A percentile compares a stretch with the other conserved stretches of the same genome.
phyloP scores from a whole-genome alignment of 1,140 invertebrate genomes.

The Brachionus manjavacas region DNA sequence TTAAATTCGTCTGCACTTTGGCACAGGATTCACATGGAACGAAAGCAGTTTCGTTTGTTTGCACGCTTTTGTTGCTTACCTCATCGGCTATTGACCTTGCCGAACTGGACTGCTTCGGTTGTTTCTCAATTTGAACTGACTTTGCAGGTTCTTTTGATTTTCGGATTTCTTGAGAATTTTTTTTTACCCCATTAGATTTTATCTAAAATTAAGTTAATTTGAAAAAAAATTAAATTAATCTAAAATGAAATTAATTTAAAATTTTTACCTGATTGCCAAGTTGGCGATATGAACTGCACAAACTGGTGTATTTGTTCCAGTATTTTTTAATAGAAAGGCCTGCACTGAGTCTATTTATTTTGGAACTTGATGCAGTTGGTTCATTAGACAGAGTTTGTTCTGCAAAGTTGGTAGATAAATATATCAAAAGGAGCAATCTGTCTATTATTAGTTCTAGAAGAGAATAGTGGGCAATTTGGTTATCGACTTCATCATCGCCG shows the following conservation, averaged over 20 bases:
- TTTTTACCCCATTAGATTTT: background rate
- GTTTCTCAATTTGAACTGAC: background rate
- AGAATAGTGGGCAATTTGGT: conserved; percentile 32
- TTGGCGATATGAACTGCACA: background rate
- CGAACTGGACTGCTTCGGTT: background rate
- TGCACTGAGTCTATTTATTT: conserved; percentile 9
- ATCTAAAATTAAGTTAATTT: background rate
- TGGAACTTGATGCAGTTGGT: background rate
- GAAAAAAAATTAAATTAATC: background rate
- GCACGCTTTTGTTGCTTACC: conserved; percentile 15
- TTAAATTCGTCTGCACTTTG: conserved; percentile 36
- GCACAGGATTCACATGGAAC: conserved; percentile 39
- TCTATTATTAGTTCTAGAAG: conserved; percentile 34
- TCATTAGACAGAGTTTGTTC: conserved; percentile 1
- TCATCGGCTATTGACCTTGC: background rate
- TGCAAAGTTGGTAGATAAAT: background rate
- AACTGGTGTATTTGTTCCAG: conserved; percentile 13
- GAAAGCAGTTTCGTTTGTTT: conserved; percentile 40
- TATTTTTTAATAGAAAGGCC: conserved; percentile 40
- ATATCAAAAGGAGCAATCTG: background rate
- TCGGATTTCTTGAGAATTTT: background rate
- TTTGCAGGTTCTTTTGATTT: background rate
- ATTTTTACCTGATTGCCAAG: background rate
- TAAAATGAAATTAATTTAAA: background rate
- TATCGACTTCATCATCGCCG: conserved; percentile 19